Evolutionary conservation across 1,140 invertebrate genomes (phyloP), one percentile per base, ranked within the genome.

Genomic region (Euura lappo): DNA sequence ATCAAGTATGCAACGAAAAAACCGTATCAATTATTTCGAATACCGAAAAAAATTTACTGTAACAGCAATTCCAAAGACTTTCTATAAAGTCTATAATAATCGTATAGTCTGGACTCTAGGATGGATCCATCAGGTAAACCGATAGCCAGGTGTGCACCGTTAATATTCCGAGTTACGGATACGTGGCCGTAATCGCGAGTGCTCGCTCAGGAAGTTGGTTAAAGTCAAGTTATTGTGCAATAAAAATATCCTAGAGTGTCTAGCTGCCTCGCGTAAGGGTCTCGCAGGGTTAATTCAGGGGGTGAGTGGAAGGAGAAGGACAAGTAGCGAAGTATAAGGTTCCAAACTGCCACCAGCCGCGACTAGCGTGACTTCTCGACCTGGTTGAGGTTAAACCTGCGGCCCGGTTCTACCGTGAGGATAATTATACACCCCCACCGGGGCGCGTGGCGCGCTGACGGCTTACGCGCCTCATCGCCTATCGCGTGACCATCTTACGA

Each of bases 361-460:
- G 70, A 68, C 76, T 85, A 79, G 83, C 84, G 84, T 85, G 84
- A 85, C 83, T 84, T 82, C 74, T 76, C 79, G 79, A 80, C 80
- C 76, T 73, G 71, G 51, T 3, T 11, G 51, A 60, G 51, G 13
- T n/a, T n/a, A 60, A 60, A n/a, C 51, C 10, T 28, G 44, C 45
- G 47, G 1, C 28, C 51, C 13, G 65, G 73, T 69, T 65, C 11
- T 73, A 47, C 74, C 67, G 67, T 43, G 10, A 81, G 80, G 78
- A 85, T 86, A 86, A 86, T 84, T 85, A 85, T 80, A 82, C 83
- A 72, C 81, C 81, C 28, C 81, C 69, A 79, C 73, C 74, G 74
- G 77, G 81, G 79, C 84, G 84, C 84, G 84, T 85, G 84, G 81
- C 82, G 79, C 73, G 81, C 79, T 79, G 80, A 81, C 78, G 72